phyloP scores from a whole-genome alignment of 2,888 invertebrate species.

The Mellilla xanthometata region DNA sequence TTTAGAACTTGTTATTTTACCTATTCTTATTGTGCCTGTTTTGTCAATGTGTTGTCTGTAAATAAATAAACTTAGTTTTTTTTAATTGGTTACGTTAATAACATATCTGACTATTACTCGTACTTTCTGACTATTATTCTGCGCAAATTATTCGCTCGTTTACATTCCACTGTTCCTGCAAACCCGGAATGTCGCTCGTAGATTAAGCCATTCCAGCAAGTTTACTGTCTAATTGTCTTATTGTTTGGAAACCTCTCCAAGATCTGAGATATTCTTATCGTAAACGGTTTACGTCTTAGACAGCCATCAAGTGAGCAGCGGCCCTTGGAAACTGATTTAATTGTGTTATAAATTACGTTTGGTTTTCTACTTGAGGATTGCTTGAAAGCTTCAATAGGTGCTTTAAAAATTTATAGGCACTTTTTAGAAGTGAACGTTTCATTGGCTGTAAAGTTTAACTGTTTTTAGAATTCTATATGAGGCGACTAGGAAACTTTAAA shows the following conservation, averaged over 20 bases:
- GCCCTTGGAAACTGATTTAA: conserved; percentile 26
- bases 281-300: conserved; percentile 31
- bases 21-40: no score
- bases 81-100: no score
- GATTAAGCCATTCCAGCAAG: conserved; percentile 63
- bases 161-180: conserved; percentile 31
- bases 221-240: conserved; percentile 73
- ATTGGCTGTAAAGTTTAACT: no score
- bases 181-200: conserved; percentile 28
- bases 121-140: no score
- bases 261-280: conserved; percentile 26
- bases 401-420: background rate
- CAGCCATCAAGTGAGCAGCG: conserved; percentile 14
- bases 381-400: background rate
- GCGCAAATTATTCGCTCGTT: conserved; percentile 8
- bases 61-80: no score
- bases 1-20: no score
- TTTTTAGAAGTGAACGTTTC: background rate
- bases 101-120: no score
- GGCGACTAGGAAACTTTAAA: no score
- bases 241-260: conserved; percentile 54
- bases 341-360: conserved; percentile 21
- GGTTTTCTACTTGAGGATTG: conserved; percentile 9
- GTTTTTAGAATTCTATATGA: background rate
- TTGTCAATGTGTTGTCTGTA: no score